phyloP scores from a whole-genome alignment of 1,140 invertebrate genomes.

The Trichonephila clavipes region DNA sequence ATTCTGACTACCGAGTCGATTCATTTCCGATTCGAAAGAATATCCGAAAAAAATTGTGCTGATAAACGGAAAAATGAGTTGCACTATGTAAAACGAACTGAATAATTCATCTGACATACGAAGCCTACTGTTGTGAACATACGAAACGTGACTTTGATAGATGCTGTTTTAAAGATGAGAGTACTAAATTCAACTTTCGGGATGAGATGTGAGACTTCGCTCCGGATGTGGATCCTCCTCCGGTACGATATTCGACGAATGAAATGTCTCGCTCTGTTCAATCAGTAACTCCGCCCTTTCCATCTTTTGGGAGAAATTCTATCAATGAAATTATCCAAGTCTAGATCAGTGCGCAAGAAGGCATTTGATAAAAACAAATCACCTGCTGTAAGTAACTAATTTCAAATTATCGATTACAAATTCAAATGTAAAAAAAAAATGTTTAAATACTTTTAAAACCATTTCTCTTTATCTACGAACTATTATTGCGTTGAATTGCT shows the following conservation, averaged over 20 bases:
- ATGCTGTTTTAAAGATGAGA: constrained; percentile 39
- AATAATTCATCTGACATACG: constrained; percentile 41
- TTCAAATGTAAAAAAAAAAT: too few relatives aligned
- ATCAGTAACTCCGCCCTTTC: background rate
- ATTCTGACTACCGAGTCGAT: background rate
- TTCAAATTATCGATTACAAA: background rate
- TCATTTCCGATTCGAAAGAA: background rate
- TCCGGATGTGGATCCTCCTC: constrained; percentile 17
- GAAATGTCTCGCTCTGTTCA: background rate
- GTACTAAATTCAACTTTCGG: background rate
- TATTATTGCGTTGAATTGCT: too few relatives aligned
- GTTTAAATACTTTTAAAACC: too few relatives aligned
- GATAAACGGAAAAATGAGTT: background rate
- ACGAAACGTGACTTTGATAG: constrained; percentile 38
- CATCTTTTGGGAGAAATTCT: background rate
- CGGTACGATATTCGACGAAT: background rate
- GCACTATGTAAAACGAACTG: constrained; percentile 18
- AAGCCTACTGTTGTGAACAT: constrained; percentile 8
- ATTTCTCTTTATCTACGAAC: too few relatives aligned
- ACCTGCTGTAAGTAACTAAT: background rate
- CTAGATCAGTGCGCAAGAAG: background rate
- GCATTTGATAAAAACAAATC: constrained; percentile 27
- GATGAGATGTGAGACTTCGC: constrained; percentile 2
- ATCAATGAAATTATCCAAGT: constrained; percentile 31
- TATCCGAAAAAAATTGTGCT: constrained; percentile 13